Evolutionary conservation across 2,888 invertebrate species (phyloP), one percentile per base, ranked within the genome.

Genomic region (Isoperla grammatica): DNA sequence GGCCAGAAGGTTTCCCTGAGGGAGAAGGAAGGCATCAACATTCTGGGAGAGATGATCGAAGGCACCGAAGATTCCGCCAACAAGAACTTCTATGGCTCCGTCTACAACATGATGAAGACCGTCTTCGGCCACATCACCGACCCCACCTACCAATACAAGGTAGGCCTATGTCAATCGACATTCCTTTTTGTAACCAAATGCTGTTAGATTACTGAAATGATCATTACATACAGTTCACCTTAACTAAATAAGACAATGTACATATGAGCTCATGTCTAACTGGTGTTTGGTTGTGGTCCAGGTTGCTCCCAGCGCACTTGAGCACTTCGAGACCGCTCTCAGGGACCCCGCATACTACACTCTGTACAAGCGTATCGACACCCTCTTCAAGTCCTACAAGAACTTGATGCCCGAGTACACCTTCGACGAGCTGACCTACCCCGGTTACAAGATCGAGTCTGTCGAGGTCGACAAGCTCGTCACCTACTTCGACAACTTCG

Each of bases 321-420:
- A 86, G 67, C 76, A 78, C 64, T 83, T 81, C 69, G 80, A 81
- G 68, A 85, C 87, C 4, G 80, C 83, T 67, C 74, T 86, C 65
- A 84, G 87, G 64, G 88, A 89, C 70, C 88, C 88, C 19, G 78
- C 85, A 46, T 87, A 86, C 79, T 89, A 84, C 72, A 80, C 81
- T 60, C 66, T 69, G 65, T 74, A 87, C 61, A 83, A 85, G 72
- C 81, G 81, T 60, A 69, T 79, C 50, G 72, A 79, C 61, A 75
- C 76, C 37, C 73, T 71, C 43, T 71, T 83, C 69, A 73, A 76
- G 65, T 77, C 81, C 50, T 86, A 83, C 78, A 85, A 85, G 70
- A 70, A 73, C 63, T 78, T 78, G 64, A 74, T 87, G 23, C 79
- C 81, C 42, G 69, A 74, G 0, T 87, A 89, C 78, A 83, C 79